Evolutionary conservation across 2,888 invertebrate species (phyloP), one percentile per base, ranked within the genome.

Genomic region (Gastracanthus pulcherrimus): DNA sequence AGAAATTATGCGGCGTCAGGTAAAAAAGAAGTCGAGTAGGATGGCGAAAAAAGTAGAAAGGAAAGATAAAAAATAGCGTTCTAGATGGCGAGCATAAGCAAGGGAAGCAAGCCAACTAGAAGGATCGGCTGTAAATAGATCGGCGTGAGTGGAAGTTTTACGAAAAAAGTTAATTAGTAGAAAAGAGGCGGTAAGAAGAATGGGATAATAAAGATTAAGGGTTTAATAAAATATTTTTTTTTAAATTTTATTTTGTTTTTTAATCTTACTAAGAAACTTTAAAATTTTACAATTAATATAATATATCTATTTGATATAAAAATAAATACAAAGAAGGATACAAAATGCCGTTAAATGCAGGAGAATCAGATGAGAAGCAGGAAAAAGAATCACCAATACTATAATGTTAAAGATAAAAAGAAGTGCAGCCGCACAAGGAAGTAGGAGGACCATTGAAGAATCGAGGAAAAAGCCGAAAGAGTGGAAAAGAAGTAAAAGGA

Each of bases 151-250:
- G 16, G 60, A 23, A 31, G 16, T 13, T n/a, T n/a, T 31, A 29
- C 58, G 58, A 58, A 51, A 69, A 26, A 69, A 48, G 19, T 69
- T 67, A 67, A 62, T 62, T 62, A 29, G 26, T 36, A 3, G 23
- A 45, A 60, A 60, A 16, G 7, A 5, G 34, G 29, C 4, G 34
- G 29, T 2, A 31, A 69, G 29, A 41, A 31, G 29, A 29, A n/a
- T 31, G 11, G 34, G 34, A 36, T 34, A 62, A 62, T 36, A 34
- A 45, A 45, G 41, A 67, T 67, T 26, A 11, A 41, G 19, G 13
- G 31, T 2, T 34, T 26, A 34, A 5, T 34, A 45, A n/a, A 60
- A 41, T 58, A n/a, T 26, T 23, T 26, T 72, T 51, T 36, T 55
- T 34, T 13, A 55, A 48, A 11, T 23, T 66, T 13, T 19, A 23